Conservation (phyloP, 2,113 vertebrate genomes). For the Scomber colias region DNA sequence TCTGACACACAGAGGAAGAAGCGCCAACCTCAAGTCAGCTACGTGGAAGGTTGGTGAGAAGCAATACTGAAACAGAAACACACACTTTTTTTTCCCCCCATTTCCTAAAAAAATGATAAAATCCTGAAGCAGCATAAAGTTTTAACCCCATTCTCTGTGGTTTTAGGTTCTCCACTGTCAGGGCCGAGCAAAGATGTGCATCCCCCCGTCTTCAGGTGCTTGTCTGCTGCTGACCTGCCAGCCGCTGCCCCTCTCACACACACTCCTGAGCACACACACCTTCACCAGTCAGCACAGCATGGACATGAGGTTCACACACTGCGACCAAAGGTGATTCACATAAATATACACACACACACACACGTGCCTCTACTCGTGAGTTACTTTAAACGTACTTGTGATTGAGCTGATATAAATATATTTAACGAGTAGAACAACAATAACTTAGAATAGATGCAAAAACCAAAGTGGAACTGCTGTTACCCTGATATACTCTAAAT, state of each 20-base stretch:
- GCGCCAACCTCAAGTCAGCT: conserved; percentile 94
- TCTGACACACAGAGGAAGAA: conserved; percentile 92
- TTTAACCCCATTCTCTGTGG: neutral
- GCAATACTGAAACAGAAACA: neutral
- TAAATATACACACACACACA: neutral
- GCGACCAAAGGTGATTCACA: conserved; percentile 91
- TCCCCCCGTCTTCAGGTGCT: conserved; percentile 82
- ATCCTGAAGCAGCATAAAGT: fast-evolving
- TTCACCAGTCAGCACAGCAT: conserved; percentile 97
- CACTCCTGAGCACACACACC: conserved; percentile 92
- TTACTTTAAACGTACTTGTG: no score
- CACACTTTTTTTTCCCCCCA: neutral
- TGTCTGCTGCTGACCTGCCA: conserved; percentile 94
- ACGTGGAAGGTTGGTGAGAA: conserved; percentile 91
- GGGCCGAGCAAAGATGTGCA: conserved; percentile 89
- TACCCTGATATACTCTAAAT: no score
- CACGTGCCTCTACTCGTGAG: neutral
- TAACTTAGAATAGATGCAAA: no score
- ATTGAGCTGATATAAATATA: no score
- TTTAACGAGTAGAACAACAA: no score
- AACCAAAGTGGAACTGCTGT: no score
- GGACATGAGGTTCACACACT: conserved; percentile 98
- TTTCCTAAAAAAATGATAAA: neutral
- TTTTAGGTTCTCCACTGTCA: conserved; percentile 95
- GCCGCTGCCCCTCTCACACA: conserved; percentile 94